phyloP scores from a whole-genome alignment of 2,113 vertebrate genomes.

The Carlito syrichta region DNA sequence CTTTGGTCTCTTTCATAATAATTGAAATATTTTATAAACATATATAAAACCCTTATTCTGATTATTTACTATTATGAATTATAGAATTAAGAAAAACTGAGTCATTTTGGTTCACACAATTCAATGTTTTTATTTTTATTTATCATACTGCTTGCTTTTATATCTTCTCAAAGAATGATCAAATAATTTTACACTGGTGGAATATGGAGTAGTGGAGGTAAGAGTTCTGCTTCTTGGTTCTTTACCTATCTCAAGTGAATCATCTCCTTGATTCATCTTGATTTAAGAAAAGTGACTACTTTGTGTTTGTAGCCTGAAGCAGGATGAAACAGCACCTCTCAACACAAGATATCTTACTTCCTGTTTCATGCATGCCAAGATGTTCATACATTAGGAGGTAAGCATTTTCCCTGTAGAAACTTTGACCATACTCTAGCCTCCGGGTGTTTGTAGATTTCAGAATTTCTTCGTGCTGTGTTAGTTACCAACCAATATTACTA shows the following conservation, averaged over 20 bases:
- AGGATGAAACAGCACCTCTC: not conserved
- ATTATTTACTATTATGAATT: not conserved
- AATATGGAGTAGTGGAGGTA: not conserved
- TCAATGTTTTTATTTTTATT: not conserved
- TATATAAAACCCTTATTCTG: not conserved
- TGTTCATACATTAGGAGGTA: too few species aligned
- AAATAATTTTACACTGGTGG: not conserved
- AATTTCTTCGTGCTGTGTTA: not conserved
- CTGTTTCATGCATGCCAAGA: not conserved
- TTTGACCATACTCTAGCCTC: not conserved
- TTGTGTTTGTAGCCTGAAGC: not conserved
- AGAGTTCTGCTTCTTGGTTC: not conserved
- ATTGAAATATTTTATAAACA: not conserved
- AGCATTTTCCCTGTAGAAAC: accelerated
- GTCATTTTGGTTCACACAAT: not conserved
- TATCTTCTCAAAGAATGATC: not conserved
- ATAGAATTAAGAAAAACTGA: not conserved
- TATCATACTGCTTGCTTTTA: not conserved
- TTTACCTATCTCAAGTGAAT: not conserved
- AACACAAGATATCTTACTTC: accelerated
- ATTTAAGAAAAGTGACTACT: not conserved
- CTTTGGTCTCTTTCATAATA: not conserved
- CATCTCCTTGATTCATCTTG: not conserved
- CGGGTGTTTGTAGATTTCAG: not conserved
- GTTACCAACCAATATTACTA: not conserved